A percentile compares a stretch with the other conserved stretches of the same genome.
Evolutionary conservation across 2,888 invertebrate genomes (phyloP).

Genomic region (Nomada fucata): DNA sequence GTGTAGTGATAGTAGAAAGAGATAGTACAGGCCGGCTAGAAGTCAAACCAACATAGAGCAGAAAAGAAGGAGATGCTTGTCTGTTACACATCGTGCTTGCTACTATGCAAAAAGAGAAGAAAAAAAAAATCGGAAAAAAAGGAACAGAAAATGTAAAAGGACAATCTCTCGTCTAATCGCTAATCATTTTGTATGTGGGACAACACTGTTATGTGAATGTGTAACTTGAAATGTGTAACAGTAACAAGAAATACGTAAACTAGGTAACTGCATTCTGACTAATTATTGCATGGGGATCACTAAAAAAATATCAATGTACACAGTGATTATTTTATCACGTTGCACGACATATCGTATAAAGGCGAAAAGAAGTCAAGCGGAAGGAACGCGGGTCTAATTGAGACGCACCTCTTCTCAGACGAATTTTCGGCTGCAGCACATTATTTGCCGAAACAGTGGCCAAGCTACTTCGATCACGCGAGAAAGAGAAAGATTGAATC

Average conservation of each 20-base stretch:
- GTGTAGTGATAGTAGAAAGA: constrained; percentile 53
- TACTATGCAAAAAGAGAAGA: constrained; percentile 11
- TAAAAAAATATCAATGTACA: constrained; percentile 4
- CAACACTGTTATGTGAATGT: constrained; percentile 60
- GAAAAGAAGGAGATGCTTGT: constrained; percentile 56
- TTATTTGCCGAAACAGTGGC: too few relatives aligned
- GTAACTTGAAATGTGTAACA: constrained; percentile 62
- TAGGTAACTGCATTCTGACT: constrained; percentile 35
- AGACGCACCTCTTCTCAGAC: too few relatives aligned
- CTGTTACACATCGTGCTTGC: constrained; percentile 62
- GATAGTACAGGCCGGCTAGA: constrained; percentile 64
- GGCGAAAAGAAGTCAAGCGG: too few relatives aligned
- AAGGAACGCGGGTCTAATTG: too few relatives aligned
- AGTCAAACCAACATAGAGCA: constrained; percentile 79
- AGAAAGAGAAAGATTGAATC: too few relatives aligned
- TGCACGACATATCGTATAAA: too few relatives aligned
- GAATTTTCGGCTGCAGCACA: too few relatives aligned
- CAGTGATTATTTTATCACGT: not conserved
- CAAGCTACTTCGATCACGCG: too few relatives aligned
- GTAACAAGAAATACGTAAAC: constrained; percentile 40
- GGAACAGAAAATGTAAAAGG: not conserved
- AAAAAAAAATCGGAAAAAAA: not conserved
- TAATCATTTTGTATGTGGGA: constrained; percentile 30
- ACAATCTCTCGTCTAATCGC: constrained; percentile 22
- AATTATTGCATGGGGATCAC: constrained; percentile 7